Conservation (phyloP, 2,113 vertebrate genomes). For the Periophthalmodon schlosseri region DNA sequence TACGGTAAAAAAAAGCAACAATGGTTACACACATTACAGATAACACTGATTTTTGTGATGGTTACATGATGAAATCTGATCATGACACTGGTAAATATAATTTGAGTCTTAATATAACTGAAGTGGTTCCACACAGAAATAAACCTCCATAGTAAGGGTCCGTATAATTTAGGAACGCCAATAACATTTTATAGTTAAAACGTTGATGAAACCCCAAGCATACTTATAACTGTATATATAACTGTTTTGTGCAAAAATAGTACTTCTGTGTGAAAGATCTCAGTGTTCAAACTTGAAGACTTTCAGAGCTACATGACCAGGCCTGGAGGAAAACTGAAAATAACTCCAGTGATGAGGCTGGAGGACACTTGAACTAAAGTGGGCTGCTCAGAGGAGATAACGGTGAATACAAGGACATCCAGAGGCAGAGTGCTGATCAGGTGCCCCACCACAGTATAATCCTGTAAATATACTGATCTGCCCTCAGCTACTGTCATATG, state of each 20-base stretch:
- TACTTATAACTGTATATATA: not conserved
- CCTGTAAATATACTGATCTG: conserved; percentile 35
- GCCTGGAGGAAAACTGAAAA: conserved; percentile 17
- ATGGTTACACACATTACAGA: not conserved
- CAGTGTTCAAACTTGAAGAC: not conserved
- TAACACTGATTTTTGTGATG: not conserved
- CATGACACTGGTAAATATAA: not conserved
- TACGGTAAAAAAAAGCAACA: not conserved
- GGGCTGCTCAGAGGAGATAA: conserved; percentile 40
- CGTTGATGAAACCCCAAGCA: not conserved
- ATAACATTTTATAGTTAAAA: not conserved
- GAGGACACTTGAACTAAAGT: conserved; percentile 27
- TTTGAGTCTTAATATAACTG: not conserved
- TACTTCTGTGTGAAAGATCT: not conserved
- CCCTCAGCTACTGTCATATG: conserved; percentile 7
- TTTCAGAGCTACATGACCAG: conserved; percentile 16
- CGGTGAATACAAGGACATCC: conserved; percentile 48
- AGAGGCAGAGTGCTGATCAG: conserved; percentile 45
- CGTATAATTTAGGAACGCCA: not conserved
- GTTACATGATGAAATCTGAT: too few species aligned
- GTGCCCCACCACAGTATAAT: conserved; percentile 29
- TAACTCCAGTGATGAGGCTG: conserved; percentile 25
- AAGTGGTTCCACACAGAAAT: too few species aligned
- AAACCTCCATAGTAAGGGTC: too few species aligned
- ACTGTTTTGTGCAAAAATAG: not conserved